Evolutionary conservation across 2,113 vertebrate species (phyloP).

Genomic region (Elephas maximus): DNA sequence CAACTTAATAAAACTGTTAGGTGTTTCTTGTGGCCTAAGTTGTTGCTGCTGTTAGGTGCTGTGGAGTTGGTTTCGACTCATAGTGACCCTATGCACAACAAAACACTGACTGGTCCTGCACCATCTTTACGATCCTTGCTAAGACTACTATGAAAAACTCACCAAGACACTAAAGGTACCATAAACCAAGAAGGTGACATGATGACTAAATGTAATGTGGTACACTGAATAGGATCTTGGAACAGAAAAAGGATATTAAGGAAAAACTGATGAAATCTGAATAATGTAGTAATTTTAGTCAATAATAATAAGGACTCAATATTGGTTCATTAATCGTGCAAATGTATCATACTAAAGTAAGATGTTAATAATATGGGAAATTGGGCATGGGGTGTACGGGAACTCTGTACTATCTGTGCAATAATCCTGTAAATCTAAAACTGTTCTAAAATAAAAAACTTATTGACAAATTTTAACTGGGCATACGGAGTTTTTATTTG

Average conservation of each 20-base stretch:
- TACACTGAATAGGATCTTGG: background rate
- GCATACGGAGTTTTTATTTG: conserved; percentile 36
- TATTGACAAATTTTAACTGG: background rate
- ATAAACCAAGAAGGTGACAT: background rate
- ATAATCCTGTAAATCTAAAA: conserved; percentile 48
- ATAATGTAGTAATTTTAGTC: conserved; percentile 33
- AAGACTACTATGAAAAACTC: background rate
- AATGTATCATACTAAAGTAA: background rate
- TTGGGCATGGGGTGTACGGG: background rate
- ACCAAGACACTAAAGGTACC: background rate
- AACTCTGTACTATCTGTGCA: conserved; percentile 5
- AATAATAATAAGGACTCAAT: background rate
- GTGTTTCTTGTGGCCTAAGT: background rate
- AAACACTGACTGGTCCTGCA: too few relatives aligned
- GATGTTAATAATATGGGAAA: conserved; percentile 11
- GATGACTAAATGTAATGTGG: conserved; percentile 1
- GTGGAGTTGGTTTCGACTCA: too few relatives aligned
- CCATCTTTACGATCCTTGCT: too few relatives aligned
- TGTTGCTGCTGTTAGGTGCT: too few relatives aligned
- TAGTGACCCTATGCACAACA: too few relatives aligned
- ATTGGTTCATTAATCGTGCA: conserved; percentile 40
- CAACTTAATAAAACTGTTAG: background rate
- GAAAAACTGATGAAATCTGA: conserved; percentile 44
- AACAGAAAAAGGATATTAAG: background rate
- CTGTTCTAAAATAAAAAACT: conserved; percentile 17